phyloP scores from a whole-genome alignment of 2,797 vertebrate genomes.

The Pangasius larnaudii region DNA sequence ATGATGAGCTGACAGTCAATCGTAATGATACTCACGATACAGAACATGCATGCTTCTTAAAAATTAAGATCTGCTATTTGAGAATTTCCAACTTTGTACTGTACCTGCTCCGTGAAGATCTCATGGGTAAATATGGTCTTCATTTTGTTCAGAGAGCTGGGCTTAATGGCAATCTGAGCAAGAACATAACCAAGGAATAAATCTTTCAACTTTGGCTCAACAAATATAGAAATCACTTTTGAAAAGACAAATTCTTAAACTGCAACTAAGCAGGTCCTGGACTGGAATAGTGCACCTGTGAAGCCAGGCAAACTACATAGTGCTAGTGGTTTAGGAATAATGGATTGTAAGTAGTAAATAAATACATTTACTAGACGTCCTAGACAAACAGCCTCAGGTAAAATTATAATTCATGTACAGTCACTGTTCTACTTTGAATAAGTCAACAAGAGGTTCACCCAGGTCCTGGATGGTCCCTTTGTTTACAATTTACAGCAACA shows the following conservation, averaged over 20 bases:
- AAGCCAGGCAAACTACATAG: not conserved
- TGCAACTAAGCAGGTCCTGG: not conserved
- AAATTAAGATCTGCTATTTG: not conserved
- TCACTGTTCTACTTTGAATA: not conserved
- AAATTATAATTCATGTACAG: not conserved
- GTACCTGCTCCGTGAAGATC: conserved; percentile 98
- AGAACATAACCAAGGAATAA: conserved; percentile 18
- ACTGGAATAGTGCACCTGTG: not conserved
- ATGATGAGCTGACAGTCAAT: not conserved
- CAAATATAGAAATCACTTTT: not conserved
- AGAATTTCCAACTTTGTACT: conserved; percentile 1
- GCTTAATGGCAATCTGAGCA: conserved; percentile 95
- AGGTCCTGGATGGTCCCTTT: not conserved
- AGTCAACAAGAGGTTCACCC: not conserved
- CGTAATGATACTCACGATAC: not conserved
- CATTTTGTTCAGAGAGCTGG: conserved; percentile 97
- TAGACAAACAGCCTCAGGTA: not conserved
- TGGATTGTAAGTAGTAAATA: not conserved
- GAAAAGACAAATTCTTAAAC: not conserved
- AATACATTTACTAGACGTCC: not conserved
- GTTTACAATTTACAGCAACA: not conserved
- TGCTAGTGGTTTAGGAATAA: not conserved
- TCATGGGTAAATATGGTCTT: conserved; percentile 99
- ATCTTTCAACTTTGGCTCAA: not conserved
- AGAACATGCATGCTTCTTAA: not conserved